Base-by-base conservation (phyloP, 2,113 vertebrate genomes). In the Chunga burmeisteri region DNA sequence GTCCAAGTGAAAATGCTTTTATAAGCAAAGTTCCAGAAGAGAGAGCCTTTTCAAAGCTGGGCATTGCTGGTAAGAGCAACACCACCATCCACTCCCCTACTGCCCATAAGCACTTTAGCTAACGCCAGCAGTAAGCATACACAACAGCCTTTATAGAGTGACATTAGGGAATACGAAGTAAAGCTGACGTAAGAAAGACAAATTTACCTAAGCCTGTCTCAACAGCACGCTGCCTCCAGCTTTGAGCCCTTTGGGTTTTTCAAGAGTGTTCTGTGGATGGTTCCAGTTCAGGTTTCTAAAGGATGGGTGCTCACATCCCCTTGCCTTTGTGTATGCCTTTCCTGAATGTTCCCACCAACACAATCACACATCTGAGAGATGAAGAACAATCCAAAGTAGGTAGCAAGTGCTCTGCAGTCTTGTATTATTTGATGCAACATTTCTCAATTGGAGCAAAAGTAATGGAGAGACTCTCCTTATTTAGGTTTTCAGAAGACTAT, bases 21-120 rank as follows among this genome's bases (percentile, higher is more conserved):
- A 81, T 16, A 18, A 86, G 13, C 26, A 38, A 40, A 19, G 25
- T 86, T 71, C 9, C 42, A 62, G 63, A 93, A 90, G 32, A 90
- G 11, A 63, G 40, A 77, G 13, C 2, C 6, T 93, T 88, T 62
- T 67, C 46, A 65, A 94, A 80, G n/a, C 13, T 27, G 29, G 11
- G 6, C 16, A 23, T 62, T 14, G 4, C 40, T 53, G 27, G 8
- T 20, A 79, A 75, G 14, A 82, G 21, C 8, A 81, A 50, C 47
- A 15, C 3, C 10, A 56, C 19, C 17, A 7, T 5, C 4, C 9
- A 29, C 18, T 7, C 11, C 10, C 1, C 19, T 17, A n/a, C 22
- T 1, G 1, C 10, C 34, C 22, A 46, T 55, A 63, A 58, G 18
- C 26, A 34, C 53, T 72, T 92, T 50, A 20, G 55, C 75, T 90